Evolutionary conservation across 2,888 invertebrate genomes (phyloP), one percentile per base, ranked within the genome.

Genomic region (Epicampocera succincta): DNA sequence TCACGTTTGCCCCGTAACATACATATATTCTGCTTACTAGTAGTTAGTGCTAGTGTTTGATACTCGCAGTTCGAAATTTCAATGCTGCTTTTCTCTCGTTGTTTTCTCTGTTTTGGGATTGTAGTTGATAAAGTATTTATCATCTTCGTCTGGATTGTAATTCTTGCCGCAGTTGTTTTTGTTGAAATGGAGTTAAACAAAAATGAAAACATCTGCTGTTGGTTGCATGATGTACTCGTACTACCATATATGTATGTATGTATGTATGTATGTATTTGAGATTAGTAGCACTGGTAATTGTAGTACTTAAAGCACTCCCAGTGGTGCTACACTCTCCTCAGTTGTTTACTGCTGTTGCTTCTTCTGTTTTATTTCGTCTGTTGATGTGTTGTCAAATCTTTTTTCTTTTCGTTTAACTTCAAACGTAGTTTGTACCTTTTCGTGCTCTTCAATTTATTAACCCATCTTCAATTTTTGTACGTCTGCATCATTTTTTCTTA

Each of bases 121-220:
- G 12, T 58, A 19, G 9, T 50, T 56, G 25, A 46, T 44, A 19
- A 12, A 29, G 25, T 25, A 13, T 25, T 54, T 6, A 40, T 71
- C 71, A 61, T 42, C 50, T 56, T 54, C 46, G 5, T 25, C 56
- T 38, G 46, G 54, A 54, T 58, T 48, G 46, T n/a, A 33, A 33
- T 33, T 63, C n/a, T 46, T 25, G 40, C 33, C 77, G 72, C 38
- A 52, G 68, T 58, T 60, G 63, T 42, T 73, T 61, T 63, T 69
- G 52, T 77, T 69, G 17, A 76, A 77, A 80, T 38, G n/a, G 58
- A 80, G 38, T 65, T 56, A 58, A 63, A 44, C 33, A 33, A 56
- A 63, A 56, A 38, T 3, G 8, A 87, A 88, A 89, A 88, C 89
- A 89, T 89, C 89, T 89, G 88, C 89, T 86, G 84, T 81, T n/a